Conservation (phyloP, 2,797 vertebrate species). For the Sebastes vulpes region DNA sequence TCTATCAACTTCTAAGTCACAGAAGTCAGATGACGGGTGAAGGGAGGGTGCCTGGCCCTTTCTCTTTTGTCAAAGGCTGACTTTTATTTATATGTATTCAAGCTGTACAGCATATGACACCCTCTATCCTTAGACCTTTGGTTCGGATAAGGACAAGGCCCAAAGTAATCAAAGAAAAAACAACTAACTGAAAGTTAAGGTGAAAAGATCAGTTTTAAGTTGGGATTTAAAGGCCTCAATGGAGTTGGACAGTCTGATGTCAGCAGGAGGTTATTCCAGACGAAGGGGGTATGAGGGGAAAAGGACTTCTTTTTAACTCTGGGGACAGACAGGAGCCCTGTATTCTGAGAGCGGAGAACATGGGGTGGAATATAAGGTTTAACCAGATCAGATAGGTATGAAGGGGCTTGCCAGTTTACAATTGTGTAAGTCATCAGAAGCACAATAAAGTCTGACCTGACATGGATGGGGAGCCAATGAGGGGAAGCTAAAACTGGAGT, state of each 20-base stretch:
- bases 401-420: not conserved
- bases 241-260: not conserved
- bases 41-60: not conserved
- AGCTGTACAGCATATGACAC: not conserved
- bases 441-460: not conserved
- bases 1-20: conserved; percentile 29
- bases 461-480: not conserved
- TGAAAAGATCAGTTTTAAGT: too few species aligned
- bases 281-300: not conserved
- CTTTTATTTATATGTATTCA: fast-evolving
- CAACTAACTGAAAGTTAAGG: not conserved
- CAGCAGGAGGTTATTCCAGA: too few species aligned
- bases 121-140: not conserved
- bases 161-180: not conserved
- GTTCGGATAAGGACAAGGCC: not conserved
- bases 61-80: conserved; percentile 7
- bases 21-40: conserved; percentile 24
- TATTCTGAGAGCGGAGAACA: fast-evolving
- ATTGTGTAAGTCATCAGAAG: not conserved
- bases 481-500: not conserved
- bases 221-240: not conserved
- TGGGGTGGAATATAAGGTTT: not conserved
- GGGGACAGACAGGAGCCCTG: not conserved
- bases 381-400: not conserved
- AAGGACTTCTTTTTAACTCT: not conserved